Evolutionary conservation across 2,888 invertebrate species (phyloP).

Genomic region (Cerceris rybyensis): DNA sequence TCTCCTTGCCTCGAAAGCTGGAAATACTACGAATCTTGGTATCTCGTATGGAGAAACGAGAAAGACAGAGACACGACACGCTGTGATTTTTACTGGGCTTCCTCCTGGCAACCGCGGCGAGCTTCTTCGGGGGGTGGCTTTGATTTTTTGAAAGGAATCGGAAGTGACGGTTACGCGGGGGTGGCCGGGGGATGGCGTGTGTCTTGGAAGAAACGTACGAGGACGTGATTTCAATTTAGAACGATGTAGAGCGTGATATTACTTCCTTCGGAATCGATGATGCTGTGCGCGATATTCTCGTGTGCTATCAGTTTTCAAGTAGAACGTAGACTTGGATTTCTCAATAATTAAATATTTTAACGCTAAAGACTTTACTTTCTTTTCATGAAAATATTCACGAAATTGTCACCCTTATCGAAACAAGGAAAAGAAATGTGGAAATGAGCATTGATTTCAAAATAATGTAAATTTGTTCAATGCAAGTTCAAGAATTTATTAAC

Average conservation of each 20-base stretch:
- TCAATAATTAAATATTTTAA: not conserved
- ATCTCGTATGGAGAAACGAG: conserved; percentile 66
- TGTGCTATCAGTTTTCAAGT: conserved; percentile 30
- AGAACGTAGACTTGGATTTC: not conserved
- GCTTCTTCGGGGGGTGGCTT: conserved; percentile 54
- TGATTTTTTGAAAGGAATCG: conserved; percentile 67
- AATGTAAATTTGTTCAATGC: too few relatives aligned
- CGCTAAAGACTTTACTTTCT: too few relatives aligned
- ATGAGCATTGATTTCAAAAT: too few relatives aligned
- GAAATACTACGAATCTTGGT: conserved; percentile 66
- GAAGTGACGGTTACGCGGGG: conserved; percentile 57
- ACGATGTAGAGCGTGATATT: conserved; percentile 12
- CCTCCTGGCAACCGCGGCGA: conserved; percentile 38
- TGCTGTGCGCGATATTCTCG: conserved; percentile 14
- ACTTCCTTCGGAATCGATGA: conserved; percentile 31
- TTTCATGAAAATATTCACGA: too few relatives aligned
- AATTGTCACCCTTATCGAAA: too few relatives aligned
- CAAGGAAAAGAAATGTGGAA: too few relatives aligned
- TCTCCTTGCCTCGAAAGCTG: conserved; percentile 35
- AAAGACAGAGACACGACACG: conserved; percentile 40
- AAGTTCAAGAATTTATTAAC: too few relatives aligned
- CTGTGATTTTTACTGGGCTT: conserved; percentile 58
- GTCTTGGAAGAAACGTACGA: conserved; percentile 5
- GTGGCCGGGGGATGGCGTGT: conserved; percentile 18
- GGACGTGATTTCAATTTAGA: conserved; percentile 44